Base-by-base conservation (phyloP, 1,140 invertebrate species). In the Pectinophora gossypiella region DNA sequence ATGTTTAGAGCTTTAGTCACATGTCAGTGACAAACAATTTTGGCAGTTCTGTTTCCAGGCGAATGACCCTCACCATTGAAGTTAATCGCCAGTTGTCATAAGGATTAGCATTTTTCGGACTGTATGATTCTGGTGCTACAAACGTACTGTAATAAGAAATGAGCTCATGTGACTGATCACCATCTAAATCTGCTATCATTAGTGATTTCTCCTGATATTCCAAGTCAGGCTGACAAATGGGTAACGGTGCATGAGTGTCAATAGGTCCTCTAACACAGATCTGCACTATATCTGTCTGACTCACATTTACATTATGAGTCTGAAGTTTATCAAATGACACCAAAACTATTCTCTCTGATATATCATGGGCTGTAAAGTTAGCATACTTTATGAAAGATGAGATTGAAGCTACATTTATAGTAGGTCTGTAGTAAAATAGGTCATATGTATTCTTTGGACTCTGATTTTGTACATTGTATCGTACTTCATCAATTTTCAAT, bases 331-430 rank as follows among this genome's bases (percentile, higher is more conserved):
- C 93, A 69, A 94, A 93, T 7, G 92, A 91, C 15, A 95, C 90
- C n/a, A 95, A 84, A 1, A 94, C 89, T n/a, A 95, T 91, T 27
- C 90, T 89, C 72, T 95, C 94, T 0, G 90, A 92, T 13, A 95
- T 85, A 46, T 85, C 86, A 68, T 90, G 85, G 0, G 84, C 77
- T 38, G 89, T 85, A 15, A 87, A 82, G 52, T 88, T 87, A 19
- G 66, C 52, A 61, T 85, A 83, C 43, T 79, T 81, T n/a, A 80
- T 82, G 46, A 75, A 87, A 42, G 77, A 76, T 54, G 82, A 79
- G 59, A 88, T 76, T 49, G 74, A 82, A 19, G 76, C 67, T 19
- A 79, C 59, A 63, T 85, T 81, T 32, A 81, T 73, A 20, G 60
- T 66, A 32, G 85, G 76, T 7, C 67, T 61, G 48, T 83, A 72